Percentiles rank a stretch among this genome's conserved stretches.
These are phyloP conservation scores for Latheticus oryzae DNA, from an alignment of 2,888 invertebrate species.

Conservation along the genomic window DNA sequence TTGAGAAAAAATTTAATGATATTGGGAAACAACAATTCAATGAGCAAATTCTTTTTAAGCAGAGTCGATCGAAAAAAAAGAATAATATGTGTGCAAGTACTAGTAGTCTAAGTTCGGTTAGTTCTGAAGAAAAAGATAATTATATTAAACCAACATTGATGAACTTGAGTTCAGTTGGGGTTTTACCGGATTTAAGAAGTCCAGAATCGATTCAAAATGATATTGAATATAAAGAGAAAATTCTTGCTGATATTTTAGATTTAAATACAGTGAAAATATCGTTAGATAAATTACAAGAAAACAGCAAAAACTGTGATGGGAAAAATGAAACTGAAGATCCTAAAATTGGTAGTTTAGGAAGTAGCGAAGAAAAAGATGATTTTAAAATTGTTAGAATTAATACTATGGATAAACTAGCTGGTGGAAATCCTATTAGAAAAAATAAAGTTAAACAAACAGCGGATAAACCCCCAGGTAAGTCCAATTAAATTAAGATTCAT, in stretches of 20 bases:
- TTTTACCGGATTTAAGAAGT: conserved; percentile 70
- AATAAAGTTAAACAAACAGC: conserved; percentile 2
- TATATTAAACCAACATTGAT: conserved; percentile 63
- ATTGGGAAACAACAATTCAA: conserved; percentile 81
- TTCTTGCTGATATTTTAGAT: conserved; percentile 75
- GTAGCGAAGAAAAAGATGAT: too few relatives aligned
- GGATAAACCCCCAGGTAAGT: conserved; percentile 44
- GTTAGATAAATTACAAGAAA: conserved; percentile 42
- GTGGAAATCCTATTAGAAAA: too few relatives aligned
- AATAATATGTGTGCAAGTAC: conserved; percentile 52
- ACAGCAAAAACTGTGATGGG: conserved; percentile 32
- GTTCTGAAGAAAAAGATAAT: conserved; percentile 58
- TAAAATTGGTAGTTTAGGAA: conserved; percentile 1
- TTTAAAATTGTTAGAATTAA: too few relatives aligned
- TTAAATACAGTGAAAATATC: conserved; percentile 66
- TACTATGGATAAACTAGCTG: too few relatives aligned
- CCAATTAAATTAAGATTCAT: conserved; percentile 13
- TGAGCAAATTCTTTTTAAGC: conserved; percentile 76
- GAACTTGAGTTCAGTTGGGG: conserved; percentile 66
- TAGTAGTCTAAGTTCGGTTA: conserved; percentile 57
- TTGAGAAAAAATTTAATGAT: conserved; percentile 71
- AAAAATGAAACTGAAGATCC: conserved; percentile 6
- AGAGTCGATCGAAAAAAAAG: conserved; percentile 67
- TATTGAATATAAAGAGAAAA: conserved; percentile 80
- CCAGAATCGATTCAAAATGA: conserved; percentile 76